Conservation (phyloP, 2,888 invertebrate species). For the Chironomus riparius region DNA sequence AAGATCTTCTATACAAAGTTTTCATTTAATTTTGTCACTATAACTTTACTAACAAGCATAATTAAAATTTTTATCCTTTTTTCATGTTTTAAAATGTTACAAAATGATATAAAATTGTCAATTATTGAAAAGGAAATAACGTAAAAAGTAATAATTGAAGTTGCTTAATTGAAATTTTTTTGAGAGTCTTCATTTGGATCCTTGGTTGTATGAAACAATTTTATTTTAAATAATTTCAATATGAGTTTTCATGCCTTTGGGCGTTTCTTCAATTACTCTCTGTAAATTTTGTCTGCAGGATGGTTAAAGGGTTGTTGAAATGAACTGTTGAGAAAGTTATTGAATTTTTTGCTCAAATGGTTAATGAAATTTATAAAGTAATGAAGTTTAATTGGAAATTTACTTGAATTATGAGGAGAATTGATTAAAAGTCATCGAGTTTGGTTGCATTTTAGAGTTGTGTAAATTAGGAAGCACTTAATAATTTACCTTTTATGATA, state of each 20-base stretch:
- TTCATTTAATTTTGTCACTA: not conserved
- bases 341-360: too few relatives aligned
- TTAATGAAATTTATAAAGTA: too few relatives aligned
- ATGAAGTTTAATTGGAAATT: too few relatives aligned
- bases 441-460: too few relatives aligned
- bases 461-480: too few relatives aligned
- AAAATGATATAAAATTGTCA: not conserved
- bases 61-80: not conserved
- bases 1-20: not conserved
- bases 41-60: not conserved
- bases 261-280: slow-evolving; percentile 20
- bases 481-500: too few relatives aligned
- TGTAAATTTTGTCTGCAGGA: not conserved
- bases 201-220: not conserved
- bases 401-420: too few relatives aligned
- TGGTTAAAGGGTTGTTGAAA: not conserved
- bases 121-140: not conserved
- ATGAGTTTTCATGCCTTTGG: slow-evolving; percentile 1
- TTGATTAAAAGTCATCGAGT: too few relatives aligned
- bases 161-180: not conserved
- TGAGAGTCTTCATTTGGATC: not conserved
- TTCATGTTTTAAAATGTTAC: not conserved
- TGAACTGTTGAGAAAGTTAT: too few relatives aligned
- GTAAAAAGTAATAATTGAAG: not conserved
- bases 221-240: not conserved